These are phyloP conservation scores for Coracias cyanogaster DNA, from an alignment of 2,797 vertebrate species.

Conservation along the genomic window DNA sequence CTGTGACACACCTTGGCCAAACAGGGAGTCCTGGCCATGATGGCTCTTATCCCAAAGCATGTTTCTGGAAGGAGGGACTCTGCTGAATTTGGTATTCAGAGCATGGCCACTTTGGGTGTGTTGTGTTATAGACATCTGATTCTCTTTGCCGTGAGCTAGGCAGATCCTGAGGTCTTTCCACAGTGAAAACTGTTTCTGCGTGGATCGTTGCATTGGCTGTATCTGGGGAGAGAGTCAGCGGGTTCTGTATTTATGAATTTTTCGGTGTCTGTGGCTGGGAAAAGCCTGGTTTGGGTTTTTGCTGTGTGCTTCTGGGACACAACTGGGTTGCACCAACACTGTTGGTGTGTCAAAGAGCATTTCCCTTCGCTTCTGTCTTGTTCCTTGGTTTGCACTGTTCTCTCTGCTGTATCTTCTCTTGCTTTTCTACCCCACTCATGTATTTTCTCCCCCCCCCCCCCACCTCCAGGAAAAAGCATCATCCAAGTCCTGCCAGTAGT, in stretches of 20 bases:
- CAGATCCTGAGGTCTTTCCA: not conserved
- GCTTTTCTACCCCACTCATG: not conserved
- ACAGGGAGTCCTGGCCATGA: not conserved
- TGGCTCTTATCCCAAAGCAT: not conserved
- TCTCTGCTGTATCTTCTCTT: not conserved
- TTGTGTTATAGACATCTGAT: not conserved
- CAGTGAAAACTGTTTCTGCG: not conserved
- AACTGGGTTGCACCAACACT: not conserved
- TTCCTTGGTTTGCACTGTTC: not conserved
- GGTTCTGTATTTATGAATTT: not conserved
- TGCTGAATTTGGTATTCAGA: not conserved
- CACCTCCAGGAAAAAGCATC: slow-evolving; percentile 10
- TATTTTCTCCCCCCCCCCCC: not conserved
- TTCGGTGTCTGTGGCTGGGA: not conserved
- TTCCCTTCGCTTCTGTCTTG: not conserved
- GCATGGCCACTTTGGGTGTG: not conserved
- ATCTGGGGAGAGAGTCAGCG: not conserved
- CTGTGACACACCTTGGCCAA: not conserved
- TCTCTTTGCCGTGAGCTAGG: not conserved
- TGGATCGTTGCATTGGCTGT: not conserved
- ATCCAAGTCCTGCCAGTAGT: slow-evolving; percentile 51
- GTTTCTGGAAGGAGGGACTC: not conserved
- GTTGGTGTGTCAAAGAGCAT: not conserved
- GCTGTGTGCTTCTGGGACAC: not conserved
- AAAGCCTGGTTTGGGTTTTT: not conserved